phyloP scores from a whole-genome alignment of 2,113 vertebrate species.

The Amphiprion percula region DNA sequence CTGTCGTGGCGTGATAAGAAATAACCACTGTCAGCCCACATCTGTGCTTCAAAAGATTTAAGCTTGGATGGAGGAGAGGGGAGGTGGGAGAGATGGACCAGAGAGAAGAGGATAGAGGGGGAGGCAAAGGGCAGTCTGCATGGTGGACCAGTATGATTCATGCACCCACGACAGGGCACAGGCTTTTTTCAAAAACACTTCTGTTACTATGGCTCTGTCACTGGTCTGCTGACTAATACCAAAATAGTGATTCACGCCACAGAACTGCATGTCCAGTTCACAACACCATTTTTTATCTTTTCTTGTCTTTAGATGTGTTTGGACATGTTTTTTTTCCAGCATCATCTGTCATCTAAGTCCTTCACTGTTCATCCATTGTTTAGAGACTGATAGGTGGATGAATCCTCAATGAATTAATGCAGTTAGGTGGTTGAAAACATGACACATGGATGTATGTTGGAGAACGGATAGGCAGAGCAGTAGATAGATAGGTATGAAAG shows the following conservation, averaged over 20 bases:
- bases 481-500: too few relatives aligned
- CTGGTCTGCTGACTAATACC: constrained; percentile 22
- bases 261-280: background rate
- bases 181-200: constrained; percentile 39
- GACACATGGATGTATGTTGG: too few relatives aligned
- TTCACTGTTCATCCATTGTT: background rate
- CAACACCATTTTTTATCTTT: background rate
- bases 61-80: constrained; percentile 53
- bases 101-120: constrained; percentile 30
- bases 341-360: background rate
- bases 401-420: background rate
- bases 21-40: constrained; percentile 88
- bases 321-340: background rate
- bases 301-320: background rate
- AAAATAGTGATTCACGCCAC: constrained; percentile 6
- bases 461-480: too few relatives aligned
- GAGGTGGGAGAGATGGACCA: constrained; percentile 25
- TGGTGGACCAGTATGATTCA: constrained; percentile 61
- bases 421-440: background rate
- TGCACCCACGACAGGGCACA: constrained; percentile 6
- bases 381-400: background rate
- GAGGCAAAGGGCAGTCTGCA: constrained; percentile 42
- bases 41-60: constrained; percentile 86
- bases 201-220: constrained; percentile 20
- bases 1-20: constrained; percentile 85